These are phyloP conservation scores for Hydractinia symbiolongicarpus DNA, from an alignment of 30 jellyfish, hydroid and myxozoan species.

Conservation along the genomic window DNA sequence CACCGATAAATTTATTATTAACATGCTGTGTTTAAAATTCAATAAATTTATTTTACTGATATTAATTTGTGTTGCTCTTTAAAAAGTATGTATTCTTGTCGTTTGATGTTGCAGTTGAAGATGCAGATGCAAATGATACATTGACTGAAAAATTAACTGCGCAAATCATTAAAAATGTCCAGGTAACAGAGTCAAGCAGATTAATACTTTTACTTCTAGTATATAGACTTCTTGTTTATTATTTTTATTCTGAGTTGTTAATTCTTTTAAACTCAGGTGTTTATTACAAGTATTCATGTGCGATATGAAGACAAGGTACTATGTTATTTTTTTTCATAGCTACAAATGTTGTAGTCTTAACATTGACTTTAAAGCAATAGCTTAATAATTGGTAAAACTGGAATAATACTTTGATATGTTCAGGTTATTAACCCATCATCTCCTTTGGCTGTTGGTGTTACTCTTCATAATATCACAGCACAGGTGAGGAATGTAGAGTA, in stretches of 20 bases:
- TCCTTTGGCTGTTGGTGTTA: slow-evolving; percentile 34
- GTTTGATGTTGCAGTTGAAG: background rate
- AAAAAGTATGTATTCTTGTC: background rate
- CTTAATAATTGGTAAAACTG: too few relatives aligned
- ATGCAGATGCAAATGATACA: slow-evolving; percentile 19
- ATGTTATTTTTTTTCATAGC: background rate
- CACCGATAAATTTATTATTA: background rate
- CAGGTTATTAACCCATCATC: slow-evolving; percentile 19
- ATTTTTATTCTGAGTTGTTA: background rate
- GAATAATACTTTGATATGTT: background rate
- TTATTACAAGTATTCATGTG: slow-evolving; percentile 26
- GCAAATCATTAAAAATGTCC: slow-evolving; percentile 39
- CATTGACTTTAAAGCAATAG: background rate
- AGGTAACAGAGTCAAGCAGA: slow-evolving; percentile 13
- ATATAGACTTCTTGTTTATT: background rate
- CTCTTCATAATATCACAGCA: slow-evolving; percentile 9
- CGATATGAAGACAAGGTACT: slow-evolving; percentile 39
- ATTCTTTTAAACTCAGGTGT: background rate
- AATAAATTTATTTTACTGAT: background rate
- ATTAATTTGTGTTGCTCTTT: background rate
- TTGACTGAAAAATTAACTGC: slow-evolving; percentile 40
- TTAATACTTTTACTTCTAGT: too few relatives aligned
- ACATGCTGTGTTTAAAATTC: background rate
- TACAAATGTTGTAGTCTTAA: background rate
- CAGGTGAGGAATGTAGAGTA: slow-evolving; percentile 6